Evolutionary conservation across 2,888 invertebrate species (phyloP).

Genomic region (Patella ulyssiponensis): DNA sequence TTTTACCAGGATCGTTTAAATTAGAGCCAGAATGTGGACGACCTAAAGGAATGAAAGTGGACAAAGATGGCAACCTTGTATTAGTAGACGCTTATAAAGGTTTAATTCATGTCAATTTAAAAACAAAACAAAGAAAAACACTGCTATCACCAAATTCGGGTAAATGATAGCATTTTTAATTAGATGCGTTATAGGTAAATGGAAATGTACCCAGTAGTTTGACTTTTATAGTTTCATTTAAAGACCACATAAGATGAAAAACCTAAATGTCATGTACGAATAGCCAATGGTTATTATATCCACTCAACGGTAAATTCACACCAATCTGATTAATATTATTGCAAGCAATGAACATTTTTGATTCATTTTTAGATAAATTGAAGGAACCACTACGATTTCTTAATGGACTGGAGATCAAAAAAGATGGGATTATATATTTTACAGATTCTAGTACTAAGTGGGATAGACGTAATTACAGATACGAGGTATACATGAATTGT

Average conservation of each 20-base stretch:
- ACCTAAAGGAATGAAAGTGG: slow-evolving; percentile 58
- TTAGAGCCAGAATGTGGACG: slow-evolving; percentile 55
- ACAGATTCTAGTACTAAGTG: slow-evolving; percentile 57
- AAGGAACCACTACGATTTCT: slow-evolving; percentile 49
- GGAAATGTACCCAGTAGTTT: too few relatives aligned
- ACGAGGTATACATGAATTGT: slow-evolving; percentile 42
- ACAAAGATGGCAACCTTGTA: slow-evolving; percentile 41
- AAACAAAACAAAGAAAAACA: slow-evolving; percentile 36
- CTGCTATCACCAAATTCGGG: slow-evolving; percentile 43
- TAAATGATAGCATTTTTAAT: slow-evolving; percentile 12
- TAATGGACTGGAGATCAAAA: slow-evolving; percentile 52
- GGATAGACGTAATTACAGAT: slow-evolving; percentile 55
- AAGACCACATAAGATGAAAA: too few relatives aligned
- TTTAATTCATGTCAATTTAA: slow-evolving; percentile 41
- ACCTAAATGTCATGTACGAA: too few relatives aligned
- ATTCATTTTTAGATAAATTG: slow-evolving; percentile 41
- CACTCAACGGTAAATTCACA: too few relatives aligned
- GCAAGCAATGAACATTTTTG: background rate
- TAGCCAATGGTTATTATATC: too few relatives aligned
- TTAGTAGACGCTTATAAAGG: slow-evolving; percentile 55
- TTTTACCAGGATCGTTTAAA: slow-evolving; percentile 43
- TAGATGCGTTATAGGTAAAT: too few relatives aligned
- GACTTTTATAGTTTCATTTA: too few relatives aligned
- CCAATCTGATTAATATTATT: too few relatives aligned
- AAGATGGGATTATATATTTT: slow-evolving; percentile 50